Conservation (phyloP, 2,113 vertebrate genomes). For the Dicentrarchus labrax region DNA sequence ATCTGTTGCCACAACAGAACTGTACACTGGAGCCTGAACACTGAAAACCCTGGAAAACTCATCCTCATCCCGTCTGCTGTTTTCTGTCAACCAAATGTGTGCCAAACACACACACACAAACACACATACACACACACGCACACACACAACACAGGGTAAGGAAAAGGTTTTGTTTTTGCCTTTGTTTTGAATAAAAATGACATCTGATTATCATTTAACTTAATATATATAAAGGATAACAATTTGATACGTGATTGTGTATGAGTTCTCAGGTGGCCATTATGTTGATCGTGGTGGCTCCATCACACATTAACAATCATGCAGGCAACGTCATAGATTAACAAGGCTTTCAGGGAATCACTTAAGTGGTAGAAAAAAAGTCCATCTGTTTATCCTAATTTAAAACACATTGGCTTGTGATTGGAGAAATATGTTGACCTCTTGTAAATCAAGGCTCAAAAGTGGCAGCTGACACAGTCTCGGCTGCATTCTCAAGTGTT, state of each 20-base stretch:
- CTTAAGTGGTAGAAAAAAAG: constrained; percentile 33
- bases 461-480: constrained; percentile 26
- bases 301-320: not conserved
- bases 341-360: constrained; percentile 54
- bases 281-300: constrained; percentile 15
- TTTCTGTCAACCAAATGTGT: constrained; percentile 82
- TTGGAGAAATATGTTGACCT: constrained; percentile 12
- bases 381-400: constrained; percentile 33
- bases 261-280: constrained; percentile 24
- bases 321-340: constrained; percentile 21
- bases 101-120: constrained; percentile 78
- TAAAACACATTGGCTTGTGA: constrained; percentile 18
- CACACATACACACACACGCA: constrained; percentile 35
- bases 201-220: constrained; percentile 62
- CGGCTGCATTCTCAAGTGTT: not conserved
- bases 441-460: constrained; percentile 9
- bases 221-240: constrained; percentile 39
- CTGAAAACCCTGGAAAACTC: constrained; percentile 62
- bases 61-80: constrained; percentile 67
- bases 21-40: constrained; percentile 52
- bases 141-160: constrained; percentile 39
- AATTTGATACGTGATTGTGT: constrained; percentile 13
- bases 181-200: constrained; percentile 52
- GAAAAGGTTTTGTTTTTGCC: constrained; percentile 17
- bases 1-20: constrained; percentile 69